Evolutionary conservation across 2,888 invertebrate genomes (phyloP), one percentile per base, ranked within the genome.

Genomic region (Myopa tessellatipennis): DNA sequence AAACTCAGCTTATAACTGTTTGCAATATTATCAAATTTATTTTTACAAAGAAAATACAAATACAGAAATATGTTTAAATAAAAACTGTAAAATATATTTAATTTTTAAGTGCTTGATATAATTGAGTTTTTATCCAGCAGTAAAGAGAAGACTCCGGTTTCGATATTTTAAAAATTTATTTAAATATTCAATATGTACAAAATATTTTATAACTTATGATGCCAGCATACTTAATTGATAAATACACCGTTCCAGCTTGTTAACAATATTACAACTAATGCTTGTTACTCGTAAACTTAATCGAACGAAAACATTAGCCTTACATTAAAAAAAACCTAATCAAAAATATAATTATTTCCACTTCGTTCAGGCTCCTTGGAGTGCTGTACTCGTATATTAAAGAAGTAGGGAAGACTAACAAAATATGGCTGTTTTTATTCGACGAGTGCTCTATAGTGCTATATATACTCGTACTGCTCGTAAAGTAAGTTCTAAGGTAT

Each of bases 161-260:
- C 50, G 18, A n/a, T 40, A 55, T 75, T 75, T 67, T 61, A 60
- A 74, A 75, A 76, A 76, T 77, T 78, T 55, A 78, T 77, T 77
- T 77, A 79, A 74, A 70, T 76, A 70, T 76, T 77, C 68, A 65
- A 79, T 79, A 79, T 79, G 74, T 77, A 79, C 76, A 79, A 79
- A 77, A 79, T 71, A 65, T 72, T 75, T 67, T 34, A 58, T 75
- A 73, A 74, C 79, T 77, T 77, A 79, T 77, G 76, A 79, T 79
- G 79, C 77, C 79, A 79, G 79, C 79, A 79, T 79, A 65, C 68
- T 50, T 69, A 26, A 52, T n/a, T 75, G 45, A 60, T 68, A 60
- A 58, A 52, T 36, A 74, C 34, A 55, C 55, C 55, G 10, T 55
- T 14, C n/a, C 34, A 74, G 36, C 63, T 71, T 36, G 12, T 45